Percentiles rank a stretch among this genome's conserved stretches.
These are phyloP conservation scores for Trichomycterus rosablanca DNA, from an alignment of 2,113 vertebrate species.

Conservation along the genomic window DNA sequence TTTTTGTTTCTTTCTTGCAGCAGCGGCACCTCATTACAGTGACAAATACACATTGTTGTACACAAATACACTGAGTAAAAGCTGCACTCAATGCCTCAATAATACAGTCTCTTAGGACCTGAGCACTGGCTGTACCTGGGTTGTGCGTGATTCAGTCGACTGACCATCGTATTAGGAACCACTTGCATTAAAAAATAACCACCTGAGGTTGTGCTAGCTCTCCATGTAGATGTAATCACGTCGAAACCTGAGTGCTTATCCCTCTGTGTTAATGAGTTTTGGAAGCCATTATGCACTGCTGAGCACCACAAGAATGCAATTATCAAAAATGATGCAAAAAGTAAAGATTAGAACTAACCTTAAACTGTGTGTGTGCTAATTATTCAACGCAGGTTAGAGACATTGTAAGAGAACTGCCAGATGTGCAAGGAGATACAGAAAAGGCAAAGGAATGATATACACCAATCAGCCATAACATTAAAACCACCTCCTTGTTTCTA, in stretches of 20 bases:
- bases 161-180: not conserved
- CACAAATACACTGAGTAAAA: slow-evolving; percentile 17
- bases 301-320: not conserved
- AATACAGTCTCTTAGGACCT: not conserved
- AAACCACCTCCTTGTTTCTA: too few relatives aligned
- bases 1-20: slow-evolving; percentile 17
- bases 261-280: not conserved
- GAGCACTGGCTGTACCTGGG: not conserved
- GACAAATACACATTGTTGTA: slow-evolving; percentile 24
- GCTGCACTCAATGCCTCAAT: not conserved
- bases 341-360: slow-evolving; percentile 4
- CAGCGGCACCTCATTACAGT: slow-evolving; percentile 18
- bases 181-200: slow-evolving; percentile 9
- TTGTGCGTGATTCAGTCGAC: not conserved
- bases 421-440: too few relatives aligned
- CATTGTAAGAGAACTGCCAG: too few relatives aligned
- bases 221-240: not conserved
- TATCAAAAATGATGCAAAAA: not conserved
- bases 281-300: slow-evolving; percentile 1
- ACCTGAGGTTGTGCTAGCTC: not conserved
- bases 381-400: too few relatives aligned
- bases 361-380: not conserved
- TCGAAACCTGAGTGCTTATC: not conserved
- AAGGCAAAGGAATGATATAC: too few relatives aligned
- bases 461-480: too few relatives aligned